phyloP scores from a whole-genome alignment of 2,797 vertebrate species.

The Hoplostethus mediterraneus region DNA sequence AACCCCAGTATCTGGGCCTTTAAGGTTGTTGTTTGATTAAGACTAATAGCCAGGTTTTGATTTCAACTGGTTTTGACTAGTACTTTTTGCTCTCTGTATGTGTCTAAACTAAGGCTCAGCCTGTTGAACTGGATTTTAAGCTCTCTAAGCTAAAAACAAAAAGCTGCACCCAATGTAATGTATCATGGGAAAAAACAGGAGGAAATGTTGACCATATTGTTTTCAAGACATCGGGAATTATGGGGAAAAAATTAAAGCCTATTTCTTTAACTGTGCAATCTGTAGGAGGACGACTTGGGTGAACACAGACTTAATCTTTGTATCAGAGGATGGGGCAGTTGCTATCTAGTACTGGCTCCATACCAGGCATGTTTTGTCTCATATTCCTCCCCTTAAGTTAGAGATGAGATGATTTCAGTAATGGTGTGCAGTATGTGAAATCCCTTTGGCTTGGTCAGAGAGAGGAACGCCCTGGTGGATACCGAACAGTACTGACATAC shows the following conservation, averaged over 20 bases:
- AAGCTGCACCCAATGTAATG: conserved; percentile 58
- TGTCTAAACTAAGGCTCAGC: conserved; percentile 63
- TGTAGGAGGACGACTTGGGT: conserved; percentile 20
- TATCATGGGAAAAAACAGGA: conserved; percentile 39
- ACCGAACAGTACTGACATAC: conserved; percentile 24
- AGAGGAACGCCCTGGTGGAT: conserved; percentile 63
- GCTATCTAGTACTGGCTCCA: conserved; percentile 15
- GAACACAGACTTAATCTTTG: conserved; percentile 32
- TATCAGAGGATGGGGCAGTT: conserved; percentile 29
- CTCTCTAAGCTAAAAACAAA: conserved; percentile 45
- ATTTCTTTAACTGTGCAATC: conserved; percentile 27
- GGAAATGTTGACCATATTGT: conserved; percentile 46
- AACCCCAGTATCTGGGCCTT: conserved; percentile 74
- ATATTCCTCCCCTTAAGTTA: conserved; percentile 43
- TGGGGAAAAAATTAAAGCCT: conserved; percentile 14
- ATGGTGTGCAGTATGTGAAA: conserved; percentile 50
- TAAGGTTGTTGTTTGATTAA: conserved; percentile 74
- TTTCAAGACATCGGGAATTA: conserved; percentile 26
- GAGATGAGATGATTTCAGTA: conserved; percentile 53
- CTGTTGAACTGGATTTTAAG: conserved; percentile 73
- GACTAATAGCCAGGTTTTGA: conserved; percentile 73
- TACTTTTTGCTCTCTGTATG: conserved; percentile 55
- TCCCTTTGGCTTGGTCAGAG: conserved; percentile 53
- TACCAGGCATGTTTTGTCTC: conserved; percentile 33
- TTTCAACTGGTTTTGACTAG: conserved; percentile 74